Evolutionary conservation across 2,888 invertebrate genomes (phyloP).

Genomic region (Chrysopilus asiliformis): DNA sequence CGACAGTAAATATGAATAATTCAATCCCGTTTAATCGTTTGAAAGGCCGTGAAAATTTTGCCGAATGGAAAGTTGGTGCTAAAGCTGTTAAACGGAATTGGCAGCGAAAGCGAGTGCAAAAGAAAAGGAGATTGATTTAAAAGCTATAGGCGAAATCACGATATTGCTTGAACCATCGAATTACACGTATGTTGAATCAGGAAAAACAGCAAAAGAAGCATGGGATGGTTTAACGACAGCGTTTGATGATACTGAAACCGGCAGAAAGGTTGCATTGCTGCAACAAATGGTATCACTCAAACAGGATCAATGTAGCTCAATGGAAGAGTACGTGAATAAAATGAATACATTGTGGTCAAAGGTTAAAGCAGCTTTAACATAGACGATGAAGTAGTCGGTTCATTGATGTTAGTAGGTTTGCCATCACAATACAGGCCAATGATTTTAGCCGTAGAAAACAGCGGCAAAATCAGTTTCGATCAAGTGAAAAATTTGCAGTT

Average conservation of each 20-base stretch:
- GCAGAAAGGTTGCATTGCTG: conserved; percentile 1
- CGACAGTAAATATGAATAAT: too few relatives aligned
- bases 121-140: neutral
- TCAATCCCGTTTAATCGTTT: too few relatives aligned
- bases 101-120: neutral
- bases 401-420: conserved; percentile 10
- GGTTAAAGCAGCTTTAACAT: neutral
- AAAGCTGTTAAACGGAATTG: neutral
- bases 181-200: neutral
- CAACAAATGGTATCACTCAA: conserved; percentile 1
- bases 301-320: neutral
- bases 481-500: conserved; percentile 10
- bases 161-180: neutral
- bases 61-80: neutral
- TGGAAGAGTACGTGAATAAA: conserved; percentile 2
- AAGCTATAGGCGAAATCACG: neutral
- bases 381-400: conserved; percentile 7
- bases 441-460: conserved; percentile 9
- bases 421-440: conserved; percentile 8
- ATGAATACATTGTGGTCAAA: conserved; percentile 2
- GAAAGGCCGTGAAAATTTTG: too few relatives aligned
- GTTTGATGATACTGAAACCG: neutral
- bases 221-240: neutral
- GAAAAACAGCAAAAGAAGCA: neutral
- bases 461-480: conserved; percentile 4